Percentiles rank a stretch among this genome's conserved stretches.
These are phyloP conservation scores for Ligdia adustata DNA, from an alignment of 2,888 invertebrate species.

Conservation along the genomic window DNA sequence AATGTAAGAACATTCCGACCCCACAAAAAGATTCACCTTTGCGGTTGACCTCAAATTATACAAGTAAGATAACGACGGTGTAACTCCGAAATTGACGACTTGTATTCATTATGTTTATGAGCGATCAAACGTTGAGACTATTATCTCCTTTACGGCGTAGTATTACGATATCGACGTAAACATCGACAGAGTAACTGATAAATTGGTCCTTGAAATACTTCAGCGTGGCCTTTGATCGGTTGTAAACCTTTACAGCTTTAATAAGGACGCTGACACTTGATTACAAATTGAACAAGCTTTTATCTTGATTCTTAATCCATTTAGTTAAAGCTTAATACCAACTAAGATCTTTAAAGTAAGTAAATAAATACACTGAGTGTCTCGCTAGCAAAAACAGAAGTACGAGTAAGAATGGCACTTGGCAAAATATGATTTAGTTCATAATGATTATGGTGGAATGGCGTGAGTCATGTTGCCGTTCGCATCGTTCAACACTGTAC, in stretches of 20 bases:
- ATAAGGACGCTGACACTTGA: constrained; percentile 23
- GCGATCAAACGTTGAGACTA: background rate
- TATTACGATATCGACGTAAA: constrained; percentile 14
- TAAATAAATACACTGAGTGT: too few species aligned
- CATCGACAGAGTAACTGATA: constrained; percentile 27
- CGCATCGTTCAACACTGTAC: background rate
- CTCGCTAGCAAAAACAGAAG: too few species aligned
- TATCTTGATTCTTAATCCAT: constrained; percentile 6
- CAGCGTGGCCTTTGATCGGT: constrained; percentile 29
- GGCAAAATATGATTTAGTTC: too few species aligned
- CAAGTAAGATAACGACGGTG: background rate
- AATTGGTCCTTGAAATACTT: constrained; percentile 32
- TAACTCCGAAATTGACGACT: background rate
- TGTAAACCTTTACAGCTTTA: constrained; percentile 28
- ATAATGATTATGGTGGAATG: too few species aligned
- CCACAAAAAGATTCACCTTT: background rate
- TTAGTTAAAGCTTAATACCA: constrained; percentile 9
- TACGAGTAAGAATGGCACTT: too few species aligned
- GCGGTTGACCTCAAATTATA: constrained; percentile 2
- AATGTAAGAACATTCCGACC: too few species aligned
- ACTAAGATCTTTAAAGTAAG: too few species aligned
- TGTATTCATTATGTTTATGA: constrained; percentile 10
- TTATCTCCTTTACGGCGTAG: constrained; percentile 14
- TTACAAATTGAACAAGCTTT: constrained; percentile 10
- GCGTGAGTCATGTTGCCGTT: background rate